A percentile compares a stretch with the other conserved stretches of the same genome.
These are phyloP conservation scores for Neotoxoptera formosana DNA, from an alignment of 1,140 invertebrate species.

Conservation along the genomic window DNA sequence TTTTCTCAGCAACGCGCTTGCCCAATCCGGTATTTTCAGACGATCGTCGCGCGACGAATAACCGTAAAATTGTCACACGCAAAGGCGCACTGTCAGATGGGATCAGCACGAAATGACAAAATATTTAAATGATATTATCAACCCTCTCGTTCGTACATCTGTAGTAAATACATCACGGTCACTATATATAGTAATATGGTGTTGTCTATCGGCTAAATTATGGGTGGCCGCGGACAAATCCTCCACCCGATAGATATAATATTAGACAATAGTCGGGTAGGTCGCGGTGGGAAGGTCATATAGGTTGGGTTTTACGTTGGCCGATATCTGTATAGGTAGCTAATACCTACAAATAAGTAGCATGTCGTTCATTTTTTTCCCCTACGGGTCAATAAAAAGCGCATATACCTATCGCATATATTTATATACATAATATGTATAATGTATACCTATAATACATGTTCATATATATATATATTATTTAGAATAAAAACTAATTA, in stretches of 20 bases:
- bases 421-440: too few relatives aligned
- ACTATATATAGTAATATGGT: background rate
- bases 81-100: too few relatives aligned
- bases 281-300: background rate
- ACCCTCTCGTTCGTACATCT: too few relatives aligned
- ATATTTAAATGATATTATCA: too few relatives aligned
- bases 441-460: too few relatives aligned
- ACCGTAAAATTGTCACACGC: too few relatives aligned
- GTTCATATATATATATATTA: background rate
- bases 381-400: conserved; percentile 5
- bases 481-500: background rate
- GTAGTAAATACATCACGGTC: too few relatives aligned
- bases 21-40: too few relatives aligned
- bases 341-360: background rate
- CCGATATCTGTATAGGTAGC: background rate
- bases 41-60: too few relatives aligned
- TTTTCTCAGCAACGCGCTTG: too few relatives aligned
- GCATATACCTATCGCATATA: background rate
- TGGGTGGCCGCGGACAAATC: too few relatives aligned
- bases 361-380: background rate
- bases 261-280: background rate
- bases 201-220: background rate
- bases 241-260: background rate
- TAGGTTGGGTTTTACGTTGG: background rate
- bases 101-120: too few relatives aligned